Base-by-base conservation (phyloP, 2,888 invertebrate genomes). In the Meta bourneti region DNA sequence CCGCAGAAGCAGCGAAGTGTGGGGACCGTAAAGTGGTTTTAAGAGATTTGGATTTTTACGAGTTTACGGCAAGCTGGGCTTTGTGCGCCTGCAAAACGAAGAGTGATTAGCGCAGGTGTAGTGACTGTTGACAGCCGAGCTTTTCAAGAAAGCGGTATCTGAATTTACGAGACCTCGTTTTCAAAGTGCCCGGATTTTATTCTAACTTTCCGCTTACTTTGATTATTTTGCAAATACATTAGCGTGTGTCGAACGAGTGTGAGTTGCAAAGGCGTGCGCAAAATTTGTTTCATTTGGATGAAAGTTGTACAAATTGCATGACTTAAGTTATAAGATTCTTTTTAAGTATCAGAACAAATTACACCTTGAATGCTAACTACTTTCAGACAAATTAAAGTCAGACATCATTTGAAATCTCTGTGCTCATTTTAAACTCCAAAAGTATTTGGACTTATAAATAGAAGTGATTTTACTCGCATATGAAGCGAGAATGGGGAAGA, bases 11-110 rank as follows among this genome's bases (percentile, higher is more conserved):
- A 54, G 16, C 9, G 34, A n/a, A 48, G 86, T 70, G n/a, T 34
- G 69, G 72, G 49, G 71, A 74, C 72, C 88, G 81, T 81, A 80
- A 88, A 81, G 81, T 81, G 79, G 88, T 88, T 88, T 88, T 88
- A 88, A 88, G 88, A 81, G 88, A 81, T 88, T 81, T 69, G 71
- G 75, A 81, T 74, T 81, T 88, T 88, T 88, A 88, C 61, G 88
- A 80, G 72, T 80, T 81, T 79, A 86, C 78, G 86, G 69, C 20
- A 13, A 71, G 69, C 69, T 61, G 49, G 48, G 20, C n/a, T 52
- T 74, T 7, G 11, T 20, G 51, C 20, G 7, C 6, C 20, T 49
- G 69, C 16, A 78, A 86, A 86, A 52, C 54, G 54, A 61, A 81
- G 88, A 88, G 75, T 69, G 88, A 88, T 88, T 88, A 88, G 74